phyloP scores from a whole-genome alignment of 2,113 vertebrate species.

The Spizaetus ornatus region DNA sequence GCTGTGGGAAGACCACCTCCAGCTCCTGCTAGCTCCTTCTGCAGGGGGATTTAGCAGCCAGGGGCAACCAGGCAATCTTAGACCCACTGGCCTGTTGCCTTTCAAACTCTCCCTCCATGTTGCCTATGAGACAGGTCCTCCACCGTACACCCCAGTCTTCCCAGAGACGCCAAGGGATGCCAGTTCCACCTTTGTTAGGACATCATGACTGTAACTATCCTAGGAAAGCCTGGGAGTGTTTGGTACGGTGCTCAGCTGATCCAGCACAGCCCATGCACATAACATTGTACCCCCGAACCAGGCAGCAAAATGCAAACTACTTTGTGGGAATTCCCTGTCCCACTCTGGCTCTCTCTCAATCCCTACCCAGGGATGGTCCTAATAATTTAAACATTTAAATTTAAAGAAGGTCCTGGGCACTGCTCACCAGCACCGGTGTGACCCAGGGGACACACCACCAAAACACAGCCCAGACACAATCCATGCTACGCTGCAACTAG shows the following conservation, averaged over 20 bases:
- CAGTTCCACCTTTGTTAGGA: background rate
- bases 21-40: background rate
- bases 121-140: background rate
- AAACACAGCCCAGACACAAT: background rate
- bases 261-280: background rate
- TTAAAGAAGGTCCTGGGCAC: background rate
- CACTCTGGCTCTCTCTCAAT: background rate
- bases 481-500: accelerated
- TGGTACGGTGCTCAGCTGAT: background rate
- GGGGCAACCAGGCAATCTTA: background rate
- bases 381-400: background rate
- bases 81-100: background rate
- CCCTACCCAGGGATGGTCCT: background rate
- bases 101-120: background rate
- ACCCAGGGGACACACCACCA: background rate
- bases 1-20: background rate
- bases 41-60: background rate
- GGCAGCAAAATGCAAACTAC: background rate
- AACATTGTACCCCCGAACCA: background rate
- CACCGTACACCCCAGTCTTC: background rate
- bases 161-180: background rate
- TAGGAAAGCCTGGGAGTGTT: background rate
- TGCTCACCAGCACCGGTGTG: accelerated
- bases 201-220: background rate
- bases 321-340: background rate